phyloP scores from a whole-genome alignment of 2,888 invertebrate genomes.

The Sycophila texana region DNA sequence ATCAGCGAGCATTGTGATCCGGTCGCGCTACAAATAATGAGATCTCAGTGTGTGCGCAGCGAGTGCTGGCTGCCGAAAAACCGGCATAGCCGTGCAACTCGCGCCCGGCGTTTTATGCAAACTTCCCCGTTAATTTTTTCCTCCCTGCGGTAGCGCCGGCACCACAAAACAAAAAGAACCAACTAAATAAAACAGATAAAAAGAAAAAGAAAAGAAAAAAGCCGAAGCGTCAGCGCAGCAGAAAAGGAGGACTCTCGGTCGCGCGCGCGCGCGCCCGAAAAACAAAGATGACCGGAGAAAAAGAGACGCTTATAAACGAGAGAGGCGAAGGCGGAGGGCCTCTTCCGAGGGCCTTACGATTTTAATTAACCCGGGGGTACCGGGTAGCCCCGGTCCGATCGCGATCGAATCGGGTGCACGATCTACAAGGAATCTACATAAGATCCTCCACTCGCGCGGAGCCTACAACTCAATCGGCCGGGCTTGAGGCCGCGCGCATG shows the following conservation, averaged over 20 bases:
- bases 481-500: slow-evolving; percentile 65
- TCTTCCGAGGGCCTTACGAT: slow-evolving; percentile 68
- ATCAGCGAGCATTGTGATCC: too few relatives aligned
- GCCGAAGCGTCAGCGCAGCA: slow-evolving; percentile 28
- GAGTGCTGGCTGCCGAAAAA: slow-evolving; percentile 17
- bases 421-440: slow-evolving; percentile 77
- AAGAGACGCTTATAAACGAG: slow-evolving; percentile 41
- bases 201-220: slow-evolving; percentile 31
- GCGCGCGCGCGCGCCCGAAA: slow-evolving; percentile 36
- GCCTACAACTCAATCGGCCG: slow-evolving; percentile 69
- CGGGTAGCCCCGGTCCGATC: slow-evolving; percentile 71
- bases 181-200: not conserved
- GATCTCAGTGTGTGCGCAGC: slow-evolving; percentile 25
- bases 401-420: slow-evolving; percentile 77
- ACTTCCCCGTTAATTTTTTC: slow-evolving; percentile 24
- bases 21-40: slow-evolving; percentile 13
- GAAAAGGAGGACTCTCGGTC: slow-evolving; percentile 15
- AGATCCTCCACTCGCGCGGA: slow-evolving; percentile 76
- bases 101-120: not conserved
- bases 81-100: slow-evolving; percentile 5
- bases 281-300: slow-evolving; percentile 6
- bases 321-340: slow-evolving; percentile 19
- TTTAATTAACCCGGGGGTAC: slow-evolving; percentile 75
- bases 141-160: slow-evolving; percentile 34
- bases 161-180: not conserved